Evolutionary conservation across 2,113 vertebrate genomes (phyloP), one percentile per base, ranked within the genome.

Genomic region (Cyanocitta stelleri): DNA sequence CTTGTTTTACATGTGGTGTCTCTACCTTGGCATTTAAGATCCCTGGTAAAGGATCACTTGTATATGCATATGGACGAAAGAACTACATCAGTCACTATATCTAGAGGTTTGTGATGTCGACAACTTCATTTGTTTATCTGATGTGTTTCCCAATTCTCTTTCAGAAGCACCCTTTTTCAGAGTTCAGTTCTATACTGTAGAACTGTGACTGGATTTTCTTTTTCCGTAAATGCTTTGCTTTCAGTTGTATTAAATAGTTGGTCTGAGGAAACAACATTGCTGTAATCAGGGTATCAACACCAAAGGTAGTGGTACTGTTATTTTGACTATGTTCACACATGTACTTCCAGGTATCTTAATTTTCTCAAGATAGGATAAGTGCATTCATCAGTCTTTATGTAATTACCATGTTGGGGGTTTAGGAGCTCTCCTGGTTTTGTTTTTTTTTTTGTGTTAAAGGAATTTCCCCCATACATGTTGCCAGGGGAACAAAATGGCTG

Each of bases 1-100:
- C 37, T 68, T 59, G 37, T 52, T 67, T 59, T 74, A 52, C 23
- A 12, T 52, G 44, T 13, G 37, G 7, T 52, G 7, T 56, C 20
- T 59, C 9, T 83, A 4, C 23, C 9, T 55, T 72, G 32, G 9
- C 3, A 3, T 89, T 58, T 66, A 56, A 74, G 64, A 66, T 71
- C 16, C 10, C 7, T 49, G 10, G 18, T n/a, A 37, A 35, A 66
- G 44, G 13, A 77, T 76, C 30, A 21, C 35, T 67, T 0, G 0
- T 64, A 8, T 62, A 16, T 68, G 13, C 10, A 13, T 32, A 43
- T 49, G 32, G 11, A 41, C 27, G 9, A 11, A 41, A 56, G 27
- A 51, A 7, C 46, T 61, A 10, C 8, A 13, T 75, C 54, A 49
- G 22, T 30, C 32, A 15, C n/a, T 61, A 1, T n/a, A 35, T n/a